Evolutionary conservation across 2,797 vertebrate genomes (phyloP), one percentile per base, ranked within the genome.

Genomic region (Poeciliopsis paucimaculata): DNA sequence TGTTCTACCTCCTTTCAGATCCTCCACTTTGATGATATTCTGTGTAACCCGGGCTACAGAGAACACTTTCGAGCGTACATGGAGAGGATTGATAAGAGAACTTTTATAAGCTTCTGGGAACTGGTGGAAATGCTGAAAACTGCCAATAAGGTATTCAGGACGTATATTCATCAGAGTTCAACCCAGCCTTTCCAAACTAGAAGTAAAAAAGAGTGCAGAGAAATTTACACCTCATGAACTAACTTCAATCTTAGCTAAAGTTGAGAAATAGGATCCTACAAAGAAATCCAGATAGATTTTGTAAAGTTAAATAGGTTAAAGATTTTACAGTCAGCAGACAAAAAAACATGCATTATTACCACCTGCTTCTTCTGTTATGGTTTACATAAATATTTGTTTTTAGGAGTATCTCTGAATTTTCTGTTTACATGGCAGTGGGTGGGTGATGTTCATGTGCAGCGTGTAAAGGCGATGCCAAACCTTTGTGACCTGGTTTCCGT

Each of bases 11-110:
- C 1, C 39, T 0, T 79, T 8, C 88, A 99, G 98, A 99, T 99
- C 90, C 96, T 99, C 88, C 98, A 99, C 84, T 99, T 99, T 88
- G 97, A 98, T 79, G 98, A 99, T 86, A 99, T 99, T 94, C 92
- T 99, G 95, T 95, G 92, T 78, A 98, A 94, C 82, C 88, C 96
- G 41, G 94, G 92, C 10, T 98, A 97, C 91, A 95, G 98, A 91
- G 96, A 98, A 68, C 96, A 98, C 78, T 99, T 99, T 83, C 93
- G 95, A 85, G 92, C 94, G 77, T 99, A 99, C 93, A 97, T 99
- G 98, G 98, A 98, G 86, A 96, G 96, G 81, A 96, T 98, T 81
- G 98, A 99, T 89, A 99, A 97, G 90, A 94, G 95, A 85, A 95
- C 96, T 90, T 94, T 99, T 85, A 97, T 99, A 0, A 91, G 96